These are phyloP conservation scores for Microtus oregoni DNA, from an alignment of 2,113 vertebrate species.

Conservation along the genomic window DNA sequence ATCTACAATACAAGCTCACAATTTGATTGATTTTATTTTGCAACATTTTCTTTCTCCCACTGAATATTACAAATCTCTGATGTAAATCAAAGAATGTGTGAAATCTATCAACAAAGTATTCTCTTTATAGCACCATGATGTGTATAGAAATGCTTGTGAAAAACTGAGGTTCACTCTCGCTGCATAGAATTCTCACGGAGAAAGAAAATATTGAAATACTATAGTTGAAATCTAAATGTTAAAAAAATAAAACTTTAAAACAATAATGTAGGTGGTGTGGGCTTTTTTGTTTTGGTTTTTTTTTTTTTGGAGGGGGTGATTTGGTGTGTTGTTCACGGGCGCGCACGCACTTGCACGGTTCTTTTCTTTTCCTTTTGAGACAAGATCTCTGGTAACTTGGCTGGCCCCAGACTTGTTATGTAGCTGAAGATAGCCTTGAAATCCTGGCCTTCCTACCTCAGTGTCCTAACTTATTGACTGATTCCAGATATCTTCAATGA, in stretches of 20 bases:
- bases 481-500: neutral
- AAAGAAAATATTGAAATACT: constrained; percentile 17
- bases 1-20: constrained; percentile 17
- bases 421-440: neutral
- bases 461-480: neutral
- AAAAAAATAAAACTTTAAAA: neutral
- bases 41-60: neutral
- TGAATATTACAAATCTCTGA: constrained; percentile 1
- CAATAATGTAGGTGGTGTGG: neutral
- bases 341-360: rapidly evolving
- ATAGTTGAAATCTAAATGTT: constrained; percentile 15
- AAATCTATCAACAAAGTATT: constrained; percentile 22
- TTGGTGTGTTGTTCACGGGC: no score
- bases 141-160: neutral
- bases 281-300: no score
- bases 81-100: neutral
- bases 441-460: no score
- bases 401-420: neutral
- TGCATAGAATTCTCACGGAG: neutral
- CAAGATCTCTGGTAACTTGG: neutral
- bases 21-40: constrained; percentile 61
- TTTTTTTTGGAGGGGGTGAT: no score
- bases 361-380: neutral
- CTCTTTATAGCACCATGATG: neutral
- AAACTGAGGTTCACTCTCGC: neutral